phyloP scores from a whole-genome alignment of 2,797 vertebrate genomes.

The Gymnopithys bicolor region DNA sequence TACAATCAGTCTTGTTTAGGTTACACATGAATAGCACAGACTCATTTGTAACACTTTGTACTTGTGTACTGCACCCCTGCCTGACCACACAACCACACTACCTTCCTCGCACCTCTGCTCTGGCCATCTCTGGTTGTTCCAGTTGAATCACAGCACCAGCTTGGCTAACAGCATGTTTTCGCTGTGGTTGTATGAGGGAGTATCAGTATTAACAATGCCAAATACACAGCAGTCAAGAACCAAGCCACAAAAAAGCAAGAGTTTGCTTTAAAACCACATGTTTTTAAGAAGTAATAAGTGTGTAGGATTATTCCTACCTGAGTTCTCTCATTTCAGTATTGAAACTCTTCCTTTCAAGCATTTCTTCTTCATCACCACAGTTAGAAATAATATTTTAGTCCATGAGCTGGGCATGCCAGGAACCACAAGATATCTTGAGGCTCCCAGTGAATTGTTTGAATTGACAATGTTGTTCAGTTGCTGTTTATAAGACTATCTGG shows the following conservation, averaged over 20 bases:
- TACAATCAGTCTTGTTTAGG: background rate
- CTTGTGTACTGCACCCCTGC: background rate
- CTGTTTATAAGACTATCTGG: background rate
- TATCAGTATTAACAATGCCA: background rate
- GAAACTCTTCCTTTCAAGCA: background rate
- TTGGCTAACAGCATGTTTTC: background rate
- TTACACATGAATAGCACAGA: background rate
- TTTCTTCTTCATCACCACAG: background rate
- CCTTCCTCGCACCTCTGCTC: background rate
- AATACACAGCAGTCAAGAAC: background rate
- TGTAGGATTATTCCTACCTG: background rate
- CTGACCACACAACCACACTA: background rate
- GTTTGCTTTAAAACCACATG: background rate
- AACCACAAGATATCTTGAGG: background rate
- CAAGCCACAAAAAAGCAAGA: background rate
- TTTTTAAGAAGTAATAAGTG: background rate
- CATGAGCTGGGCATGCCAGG: background rate
- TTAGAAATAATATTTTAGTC: slow-evolving; percentile 10
- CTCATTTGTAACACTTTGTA: background rate
- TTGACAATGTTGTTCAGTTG: background rate
- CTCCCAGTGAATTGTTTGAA: background rate
- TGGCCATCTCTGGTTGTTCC: background rate
- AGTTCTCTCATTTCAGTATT: background rate
- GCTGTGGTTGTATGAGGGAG: background rate
- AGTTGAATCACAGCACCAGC: background rate